A percentile compares a stretch with the other conserved stretches of the same genome.
Evolutionary conservation across 1,140 invertebrate genomes (phyloP).

Genomic region (Frieseomelitta varia): DNA sequence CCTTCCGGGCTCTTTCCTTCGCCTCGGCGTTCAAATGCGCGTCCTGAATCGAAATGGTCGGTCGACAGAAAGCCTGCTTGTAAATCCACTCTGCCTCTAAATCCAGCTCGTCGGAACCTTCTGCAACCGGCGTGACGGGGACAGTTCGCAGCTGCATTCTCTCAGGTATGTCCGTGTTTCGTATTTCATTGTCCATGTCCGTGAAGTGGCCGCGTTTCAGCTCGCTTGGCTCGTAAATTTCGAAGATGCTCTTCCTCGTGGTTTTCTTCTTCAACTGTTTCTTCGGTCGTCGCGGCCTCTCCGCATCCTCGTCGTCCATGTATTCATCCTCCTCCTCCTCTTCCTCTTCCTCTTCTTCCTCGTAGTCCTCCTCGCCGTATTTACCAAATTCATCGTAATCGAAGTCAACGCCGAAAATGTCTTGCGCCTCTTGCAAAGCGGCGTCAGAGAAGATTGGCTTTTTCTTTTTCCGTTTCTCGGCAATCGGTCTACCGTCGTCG

Average conservation of each 20-base stretch:
- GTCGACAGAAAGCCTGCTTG: conserved; percentile 94
- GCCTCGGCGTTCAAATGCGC: conserved; percentile 82
- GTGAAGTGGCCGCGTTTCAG: conserved; percentile 98
- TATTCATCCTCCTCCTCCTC: conserved; percentile 89
- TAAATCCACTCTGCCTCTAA: conserved; percentile 99
- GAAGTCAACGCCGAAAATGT: conserved; percentile 99
- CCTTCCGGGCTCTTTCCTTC: conserved; percentile 83
- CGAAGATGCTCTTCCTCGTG: conserved; percentile 94
- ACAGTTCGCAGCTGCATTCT: conserved; percentile 95
- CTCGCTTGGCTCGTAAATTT: conserved; percentile 98
- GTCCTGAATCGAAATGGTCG: conserved; percentile 91
- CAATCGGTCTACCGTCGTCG: conserved; percentile 96
- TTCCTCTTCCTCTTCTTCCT: conserved; percentile 89
- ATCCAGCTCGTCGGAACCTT: conserved; percentile 93
- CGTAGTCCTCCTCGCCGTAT: conserved; percentile 93
- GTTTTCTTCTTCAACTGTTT: conserved; percentile 91
- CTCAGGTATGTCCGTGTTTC: conserved; percentile 94
- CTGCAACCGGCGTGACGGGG: conserved; percentile 91
- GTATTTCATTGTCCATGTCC: conserved; percentile 95
- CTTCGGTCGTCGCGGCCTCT: conserved; percentile 83
- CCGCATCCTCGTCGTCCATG: conserved; percentile 87
- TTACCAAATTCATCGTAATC: conserved; percentile 98
- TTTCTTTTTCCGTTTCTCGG: conserved; percentile 92
- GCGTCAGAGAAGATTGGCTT: conserved; percentile 95
- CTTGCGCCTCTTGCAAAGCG: conserved; percentile 98